These are phyloP conservation scores for Tychaedon coryphoeus DNA, from an alignment of 2,113 vertebrate species.

Conservation along the genomic window DNA sequence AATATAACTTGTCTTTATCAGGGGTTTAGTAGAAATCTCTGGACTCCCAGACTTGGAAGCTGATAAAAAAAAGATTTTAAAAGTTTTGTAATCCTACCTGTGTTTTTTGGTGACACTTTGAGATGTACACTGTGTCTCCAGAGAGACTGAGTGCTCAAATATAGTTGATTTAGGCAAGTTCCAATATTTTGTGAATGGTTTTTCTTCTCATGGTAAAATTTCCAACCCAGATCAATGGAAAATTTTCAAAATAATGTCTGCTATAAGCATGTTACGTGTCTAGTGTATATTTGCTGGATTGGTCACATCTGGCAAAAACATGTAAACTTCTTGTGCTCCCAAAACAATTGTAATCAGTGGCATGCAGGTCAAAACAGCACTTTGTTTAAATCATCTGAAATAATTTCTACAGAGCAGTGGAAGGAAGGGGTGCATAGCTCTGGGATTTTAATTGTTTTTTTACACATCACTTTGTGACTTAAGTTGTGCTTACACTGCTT, in stretches of 20 bases:
- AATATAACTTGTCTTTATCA: not conserved
- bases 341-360: not conserved
- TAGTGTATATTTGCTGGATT: not conserved
- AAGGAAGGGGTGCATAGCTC: not conserved
- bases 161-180: not conserved
- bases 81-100: not conserved
- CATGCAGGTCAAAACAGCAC: not conserved
- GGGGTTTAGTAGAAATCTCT: not conserved
- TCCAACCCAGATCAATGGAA: not conserved
- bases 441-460: not conserved
- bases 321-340: not conserved
- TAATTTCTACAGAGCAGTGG: not conserved
- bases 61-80: not conserved
- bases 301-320: not conserved
- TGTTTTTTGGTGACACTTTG: not conserved
- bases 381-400: not conserved
- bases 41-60: not conserved
- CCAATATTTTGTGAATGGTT: not conserved
- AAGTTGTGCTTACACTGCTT: not conserved
- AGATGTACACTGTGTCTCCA: accelerated
- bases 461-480: not conserved
- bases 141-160: not conserved
- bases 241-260: not conserved
- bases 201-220: not conserved
- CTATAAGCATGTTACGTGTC: not conserved